Conservation (phyloP, 1,140 invertebrate genomes). For the Nasonia longicornis region DNA sequence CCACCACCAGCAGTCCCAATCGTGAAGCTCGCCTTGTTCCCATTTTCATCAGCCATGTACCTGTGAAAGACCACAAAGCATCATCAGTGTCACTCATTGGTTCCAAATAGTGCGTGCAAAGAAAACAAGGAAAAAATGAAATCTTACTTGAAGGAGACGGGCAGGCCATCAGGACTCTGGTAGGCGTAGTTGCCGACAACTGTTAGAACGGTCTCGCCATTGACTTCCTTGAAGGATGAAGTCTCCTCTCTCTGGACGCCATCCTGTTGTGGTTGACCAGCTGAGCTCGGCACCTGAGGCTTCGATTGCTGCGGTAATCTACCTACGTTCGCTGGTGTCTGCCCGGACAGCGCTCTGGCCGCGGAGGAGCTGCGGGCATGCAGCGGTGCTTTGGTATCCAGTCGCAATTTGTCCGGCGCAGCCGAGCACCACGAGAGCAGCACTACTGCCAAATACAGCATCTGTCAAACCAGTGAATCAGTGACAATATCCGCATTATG, state of each 20-base stretch:
- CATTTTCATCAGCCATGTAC: constrained; percentile 66
- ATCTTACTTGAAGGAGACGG: constrained; percentile 63
- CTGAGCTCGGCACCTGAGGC: constrained; percentile 39
- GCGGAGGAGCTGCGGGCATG: constrained; percentile 57
- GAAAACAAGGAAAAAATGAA: not conserved
- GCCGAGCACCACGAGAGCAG: constrained; percentile 20
- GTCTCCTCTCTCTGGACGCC: constrained; percentile 58
- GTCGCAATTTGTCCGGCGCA: constrained; percentile 56
- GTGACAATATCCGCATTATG: not conserved
- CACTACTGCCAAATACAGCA: not conserved
- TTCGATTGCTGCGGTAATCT: constrained; percentile 52
- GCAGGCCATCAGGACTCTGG: constrained; percentile 65
- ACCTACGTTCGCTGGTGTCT: constrained; percentile 44
- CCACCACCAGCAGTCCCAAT: constrained; percentile 54
- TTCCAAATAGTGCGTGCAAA: no score
- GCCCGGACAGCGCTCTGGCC: constrained; percentile 55
- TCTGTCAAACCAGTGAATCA: not conserved
- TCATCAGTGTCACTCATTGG: not conserved
- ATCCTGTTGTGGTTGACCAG: constrained; percentile 43
- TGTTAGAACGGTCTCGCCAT: constrained; percentile 58
- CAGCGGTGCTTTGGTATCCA: constrained; percentile 61
- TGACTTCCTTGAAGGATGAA: constrained; percentile 59
- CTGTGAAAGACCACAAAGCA: constrained; percentile 46
- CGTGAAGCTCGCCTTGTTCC: constrained; percentile 64
- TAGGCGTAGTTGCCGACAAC: constrained; percentile 63